A percentile compares a stretch with the other conserved stretches of the same genome.
phyloP scores from a whole-genome alignment of 2,113 vertebrate genomes.

The Cryptomyrus ogoouensis region DNA sequence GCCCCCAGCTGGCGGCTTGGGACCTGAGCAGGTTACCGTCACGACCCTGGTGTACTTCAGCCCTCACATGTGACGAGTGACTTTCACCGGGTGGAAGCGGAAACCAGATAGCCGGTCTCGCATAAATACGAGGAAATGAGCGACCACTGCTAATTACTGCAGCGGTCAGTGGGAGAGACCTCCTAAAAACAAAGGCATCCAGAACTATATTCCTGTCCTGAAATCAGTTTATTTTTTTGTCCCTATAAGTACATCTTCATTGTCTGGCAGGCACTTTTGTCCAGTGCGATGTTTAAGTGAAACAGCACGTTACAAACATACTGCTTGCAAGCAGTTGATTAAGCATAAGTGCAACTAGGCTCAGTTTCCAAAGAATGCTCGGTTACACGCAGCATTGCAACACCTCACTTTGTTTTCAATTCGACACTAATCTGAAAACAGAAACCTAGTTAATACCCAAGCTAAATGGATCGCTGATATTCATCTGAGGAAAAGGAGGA shows the following conservation, averaged over 20 bases:
- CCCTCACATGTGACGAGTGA: not conserved
- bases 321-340: not conserved
- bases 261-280: not conserved
- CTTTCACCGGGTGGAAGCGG: not conserved
- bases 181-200: not conserved
- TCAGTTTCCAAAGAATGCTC: not conserved
- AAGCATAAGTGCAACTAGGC: not conserved
- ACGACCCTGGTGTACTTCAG: not conserved
- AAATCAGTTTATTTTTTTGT: not conserved
- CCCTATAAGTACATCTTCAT: not conserved
- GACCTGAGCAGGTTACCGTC: not conserved
- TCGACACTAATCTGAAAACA: not conserved
- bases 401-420: not conserved
- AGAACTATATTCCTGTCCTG: not conserved
- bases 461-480: not conserved
- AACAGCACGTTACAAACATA: not conserved
- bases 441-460: not conserved
- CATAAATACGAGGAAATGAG: not conserved
- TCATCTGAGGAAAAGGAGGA: not conserved
- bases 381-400: not conserved
- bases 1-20: not conserved
- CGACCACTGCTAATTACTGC: not conserved
- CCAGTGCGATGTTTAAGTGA: not conserved
- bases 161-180: not conserved
- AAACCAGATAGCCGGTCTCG: not conserved